Base-by-base conservation (phyloP, 1,140 invertebrate species). In the Drepana arcuata region DNA sequence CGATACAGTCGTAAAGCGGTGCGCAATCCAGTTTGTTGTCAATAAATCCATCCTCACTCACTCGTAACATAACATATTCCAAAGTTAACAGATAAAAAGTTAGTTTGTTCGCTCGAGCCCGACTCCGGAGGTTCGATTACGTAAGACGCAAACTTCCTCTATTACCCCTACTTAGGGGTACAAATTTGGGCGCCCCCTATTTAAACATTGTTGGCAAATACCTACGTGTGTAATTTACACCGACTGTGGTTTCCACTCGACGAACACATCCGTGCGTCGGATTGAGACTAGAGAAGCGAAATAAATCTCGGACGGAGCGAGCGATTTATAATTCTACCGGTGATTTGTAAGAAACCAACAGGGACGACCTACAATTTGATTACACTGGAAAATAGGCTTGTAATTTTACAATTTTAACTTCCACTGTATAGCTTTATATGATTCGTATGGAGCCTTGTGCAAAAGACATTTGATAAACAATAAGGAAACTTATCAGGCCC, bases 71-170 rank as follows among this genome's bases (percentile, higher is more conserved):
- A n/a, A n/a, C n/a, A 50, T 44, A 54, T 50, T 52, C 48, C 41
- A 44, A 71, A 72, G 56, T 66, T 66, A 55, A 42, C 53, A 53
- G 64, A 70, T 70, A 72, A 70, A 77, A 74, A 70, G 54, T 71
- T 50, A 64, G 48, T 69, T 66, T 55, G 56, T 57, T 56, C 50
- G 34, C 33, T 42, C n/a, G n/a, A n/a, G n/a, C 38, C 45, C 60
- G 41, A 48, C 48, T 43, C 42, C 45, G 24, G 40, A n/a, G 49
- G 46, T 61, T 66, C 66, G 58, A 70, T 71, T 69, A 71, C 59
- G 52, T 47, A 67, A 70, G 45, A 46, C 52, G 39, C 50, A 47
- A 68, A 66, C 55, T 73, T 73, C 55, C 52, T 48, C 57, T 64
- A 62, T 69, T 64, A 63, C 61, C 50, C 48, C 59, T 72, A 61